These are phyloP conservation scores for Oligia fasciuncula DNA, from an alignment of 2,888 invertebrate species.

Conservation along the genomic window DNA sequence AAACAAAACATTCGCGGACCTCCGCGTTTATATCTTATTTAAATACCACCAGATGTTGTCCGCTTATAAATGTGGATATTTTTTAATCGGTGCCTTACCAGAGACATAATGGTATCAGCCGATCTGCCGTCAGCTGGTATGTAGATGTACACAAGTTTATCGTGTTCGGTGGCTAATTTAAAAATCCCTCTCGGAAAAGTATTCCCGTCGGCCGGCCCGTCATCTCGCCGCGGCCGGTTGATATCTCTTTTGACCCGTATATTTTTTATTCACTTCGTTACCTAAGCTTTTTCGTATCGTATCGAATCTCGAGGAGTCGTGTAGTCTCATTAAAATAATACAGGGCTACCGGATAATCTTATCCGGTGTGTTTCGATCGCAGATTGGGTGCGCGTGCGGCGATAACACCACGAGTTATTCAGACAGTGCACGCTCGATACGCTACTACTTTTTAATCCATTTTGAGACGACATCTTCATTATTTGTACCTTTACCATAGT, in stretches of 20 bases:
- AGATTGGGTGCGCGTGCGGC: conserved; percentile 89
- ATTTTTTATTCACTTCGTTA: conserved; percentile 88
- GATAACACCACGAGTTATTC: conserved; percentile 89
- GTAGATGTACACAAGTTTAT: conserved; percentile 86
- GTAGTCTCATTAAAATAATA: conserved; percentile 91
- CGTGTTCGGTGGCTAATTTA: conserved; percentile 87
- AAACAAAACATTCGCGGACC: conserved; percentile 87
- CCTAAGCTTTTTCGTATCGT: conserved; percentile 88
- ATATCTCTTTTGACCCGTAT: conserved; percentile 88
- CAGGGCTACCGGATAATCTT: conserved; percentile 90
- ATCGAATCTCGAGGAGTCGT: conserved; percentile 88
- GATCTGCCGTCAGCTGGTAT: conserved; percentile 89
- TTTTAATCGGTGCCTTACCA: conserved; percentile 89
- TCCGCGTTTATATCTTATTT: conserved; percentile 89
- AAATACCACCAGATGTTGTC: conserved; percentile 89
- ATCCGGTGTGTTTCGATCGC: conserved; percentile 89
- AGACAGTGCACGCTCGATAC: conserved; percentile 86
- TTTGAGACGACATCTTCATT: conserved; percentile 88
- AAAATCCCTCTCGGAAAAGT: conserved; percentile 80
- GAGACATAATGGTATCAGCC: conserved; percentile 89
- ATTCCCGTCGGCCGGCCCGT: conserved; percentile 76
- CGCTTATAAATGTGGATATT: conserved; percentile 88
- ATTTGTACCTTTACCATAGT: conserved; percentile 77
- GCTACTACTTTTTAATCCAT: conserved; percentile 86
- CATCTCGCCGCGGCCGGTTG: conserved; percentile 81